phyloP scores from a whole-genome alignment of 2,888 invertebrate genomes.

The Tiphia femorata region DNA sequence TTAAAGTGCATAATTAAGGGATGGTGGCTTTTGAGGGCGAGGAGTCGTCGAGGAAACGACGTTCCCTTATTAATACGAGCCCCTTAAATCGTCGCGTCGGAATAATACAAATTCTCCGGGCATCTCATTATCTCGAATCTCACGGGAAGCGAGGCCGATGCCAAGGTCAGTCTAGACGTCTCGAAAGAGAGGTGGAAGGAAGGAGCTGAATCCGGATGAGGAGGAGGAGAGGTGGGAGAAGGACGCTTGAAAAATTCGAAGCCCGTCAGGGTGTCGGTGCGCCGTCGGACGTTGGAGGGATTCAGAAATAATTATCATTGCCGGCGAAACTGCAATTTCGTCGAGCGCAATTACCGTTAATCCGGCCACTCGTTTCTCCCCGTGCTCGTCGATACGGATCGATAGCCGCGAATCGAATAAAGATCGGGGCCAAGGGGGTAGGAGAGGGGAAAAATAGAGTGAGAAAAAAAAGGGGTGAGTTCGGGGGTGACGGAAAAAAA shows the following conservation, averaged over 20 bases:
- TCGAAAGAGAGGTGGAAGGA: background rate
- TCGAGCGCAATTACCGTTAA: conserved; percentile 37
- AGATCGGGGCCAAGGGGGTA: conserved; percentile 32
- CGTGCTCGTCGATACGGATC: conserved; percentile 18
- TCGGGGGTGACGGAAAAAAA: background rate
- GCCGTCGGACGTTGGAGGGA: background rate
- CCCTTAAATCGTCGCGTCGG: too few relatives aligned
- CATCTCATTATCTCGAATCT: too few relatives aligned
- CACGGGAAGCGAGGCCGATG: too few relatives aligned
- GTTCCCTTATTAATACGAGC: too few relatives aligned
- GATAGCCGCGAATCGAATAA: conserved; percentile 29
- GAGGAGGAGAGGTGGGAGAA: too few relatives aligned
- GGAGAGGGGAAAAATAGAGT: background rate
- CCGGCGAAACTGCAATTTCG: conserved; percentile 15
- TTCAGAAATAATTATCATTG: conserved; percentile 35
- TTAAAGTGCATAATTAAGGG: too few relatives aligned
- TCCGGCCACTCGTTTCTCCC: conserved; percentile 19
- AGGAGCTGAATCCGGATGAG: too few relatives aligned
- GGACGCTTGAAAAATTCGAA: background rate
- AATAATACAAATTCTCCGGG: too few relatives aligned
- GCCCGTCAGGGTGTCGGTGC: background rate
- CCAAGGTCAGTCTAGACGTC: background rate
- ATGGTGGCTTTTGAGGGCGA: too few relatives aligned
- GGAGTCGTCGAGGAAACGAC: too few relatives aligned
- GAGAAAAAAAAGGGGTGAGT: conserved; percentile 8